phyloP scores from a whole-genome alignment of 1,140 invertebrate genomes.

The Tetramorium simillimum region DNA sequence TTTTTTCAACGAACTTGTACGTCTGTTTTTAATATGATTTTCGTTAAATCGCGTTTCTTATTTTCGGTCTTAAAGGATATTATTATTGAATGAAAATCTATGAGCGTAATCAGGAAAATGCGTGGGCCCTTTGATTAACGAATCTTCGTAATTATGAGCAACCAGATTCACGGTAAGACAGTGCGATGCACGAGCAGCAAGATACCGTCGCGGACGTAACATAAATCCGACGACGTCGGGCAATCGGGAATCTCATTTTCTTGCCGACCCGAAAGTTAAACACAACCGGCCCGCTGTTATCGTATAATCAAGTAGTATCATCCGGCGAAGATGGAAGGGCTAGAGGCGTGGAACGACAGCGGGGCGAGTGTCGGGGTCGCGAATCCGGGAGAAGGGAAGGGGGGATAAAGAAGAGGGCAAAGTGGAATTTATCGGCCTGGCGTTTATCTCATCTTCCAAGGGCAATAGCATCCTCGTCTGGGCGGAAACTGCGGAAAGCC shows the following conservation, averaged over 20 bases:
- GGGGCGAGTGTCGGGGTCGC: not conserved
- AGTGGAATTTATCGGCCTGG: slow-evolving; percentile 62
- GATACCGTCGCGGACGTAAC: slow-evolving; percentile 18
- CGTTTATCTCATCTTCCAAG: slow-evolving; percentile 61
- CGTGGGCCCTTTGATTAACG: not conserved
- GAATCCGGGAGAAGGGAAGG: not conserved
- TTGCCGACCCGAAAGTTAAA: slow-evolving; percentile 50
- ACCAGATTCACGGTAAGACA: slow-evolving; percentile 18
- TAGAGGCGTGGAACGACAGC: not conserved
- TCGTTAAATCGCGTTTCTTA: not conserved
- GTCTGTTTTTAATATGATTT: not conserved
- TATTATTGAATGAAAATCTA: not conserved
- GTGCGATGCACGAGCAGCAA: not conserved
- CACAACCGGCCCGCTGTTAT: slow-evolving; percentile 49
- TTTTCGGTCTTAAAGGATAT: not conserved
- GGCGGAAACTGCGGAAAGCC: slow-evolving; percentile 49
- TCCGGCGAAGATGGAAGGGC: slow-evolving; percentile 24
- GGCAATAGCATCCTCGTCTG: slow-evolving; percentile 46
- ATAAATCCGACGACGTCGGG: slow-evolving; percentile 41
- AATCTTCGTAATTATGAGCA: slow-evolving; percentile 39
- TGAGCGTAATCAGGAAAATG: not conserved
- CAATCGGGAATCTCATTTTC: slow-evolving; percentile 60
- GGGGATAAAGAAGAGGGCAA: slow-evolving; percentile 42
- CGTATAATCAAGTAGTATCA: slow-evolving; percentile 58
- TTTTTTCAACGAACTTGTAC: not conserved